Evolutionary conservation across 2,888 invertebrate genomes (phyloP), one percentile per base, ranked within the genome.

Genomic region (Eupithecia dodoneata): DNA sequence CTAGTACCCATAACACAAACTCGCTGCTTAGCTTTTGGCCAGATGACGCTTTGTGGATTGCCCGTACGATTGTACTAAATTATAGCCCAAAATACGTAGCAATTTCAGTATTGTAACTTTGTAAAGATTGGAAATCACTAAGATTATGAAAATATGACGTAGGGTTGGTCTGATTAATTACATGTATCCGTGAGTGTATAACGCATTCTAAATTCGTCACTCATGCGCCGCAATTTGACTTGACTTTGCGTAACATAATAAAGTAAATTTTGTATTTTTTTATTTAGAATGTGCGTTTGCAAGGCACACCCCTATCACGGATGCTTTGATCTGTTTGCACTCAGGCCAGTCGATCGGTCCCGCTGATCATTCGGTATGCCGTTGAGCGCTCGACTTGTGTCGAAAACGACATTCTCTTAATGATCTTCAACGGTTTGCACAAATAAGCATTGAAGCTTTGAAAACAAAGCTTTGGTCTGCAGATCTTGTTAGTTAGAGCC

Each of bases 291-390:
- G 12, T 18, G 47, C 7, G 47, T 70, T 12, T 69, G 2, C n/a
- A 42, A 45, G 45, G 18, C 18, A 30, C 82, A 83, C 9, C 89
- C 89, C 87, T 88, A 82, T 45, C 6, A 41, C 71, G 71, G 71
- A 76, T 42, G 79, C 85, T 88, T 87, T 88, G 87, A 87, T 88
- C 85, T 85, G 85, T 87, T 86, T 87, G 82, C 83, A 83, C 81
- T 85, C 77, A 81, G 80, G 66, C 63, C 80, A 81, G 85, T 82
- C 82, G 83, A 85, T 87, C 85, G 83, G 81, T 85, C 83, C 73
- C 72, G 76, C 67, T 45, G 81, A 76, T 77, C 78, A 71, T 76
- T 76, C 65, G 63, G 65, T 71, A 72, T 76, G 78, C 69, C 74
- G 69, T 69, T 76, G 71, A 72, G 63, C 41, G 30, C 41, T 71